Base-by-base conservation (phyloP, 2,113 vertebrate species). In the Vulpes lagopus region DNA sequence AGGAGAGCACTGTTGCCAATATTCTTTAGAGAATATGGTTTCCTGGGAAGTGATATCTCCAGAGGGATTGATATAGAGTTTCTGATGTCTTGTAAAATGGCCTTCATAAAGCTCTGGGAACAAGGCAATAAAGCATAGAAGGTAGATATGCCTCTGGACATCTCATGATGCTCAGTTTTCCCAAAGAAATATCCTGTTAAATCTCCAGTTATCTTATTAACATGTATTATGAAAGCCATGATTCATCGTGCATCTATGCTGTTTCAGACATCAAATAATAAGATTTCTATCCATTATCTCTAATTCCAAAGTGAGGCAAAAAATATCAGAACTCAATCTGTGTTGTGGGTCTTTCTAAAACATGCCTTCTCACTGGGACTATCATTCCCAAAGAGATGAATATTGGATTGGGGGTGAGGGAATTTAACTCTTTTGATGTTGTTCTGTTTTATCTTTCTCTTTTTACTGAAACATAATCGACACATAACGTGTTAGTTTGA, bases 21-120 rank as follows among this genome's bases (percentile, higher is more conserved):
- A 80, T 59, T 90, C 83, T 76, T 69, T 59, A 59, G 79, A 89
- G 96, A 96, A 35, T 12, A 51, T 6, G 59, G 64, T 78, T 97
- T 95, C 86, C 69, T 92, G 64, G 67, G 59, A 86, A 96, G 79
- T 17, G 62, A 8, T 30, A 11, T 71, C 65, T 91, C 62, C 19
- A 25, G 90, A 85, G 89, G 53, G 74, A 80, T 60, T 49, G 43
- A 69, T 64, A 51, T 51, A 71, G 43, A 55, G 65, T 64, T 93
- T 91, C 64, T 71, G 49, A 32, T 59, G 49, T 83, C 43, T 43
- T 73, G 19, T 74, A n/a, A 94, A 89, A 71, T 78, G 67, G 60
- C 27, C 65, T 93, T 91, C 32, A 22, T 55, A 69, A 83, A 91
- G 76, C 43, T 11, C 38, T 60, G 55, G 8, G 14, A 94, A 14